Base-by-base conservation (phyloP, 2,113 vertebrate species). In the Sorex araneus region DNA sequence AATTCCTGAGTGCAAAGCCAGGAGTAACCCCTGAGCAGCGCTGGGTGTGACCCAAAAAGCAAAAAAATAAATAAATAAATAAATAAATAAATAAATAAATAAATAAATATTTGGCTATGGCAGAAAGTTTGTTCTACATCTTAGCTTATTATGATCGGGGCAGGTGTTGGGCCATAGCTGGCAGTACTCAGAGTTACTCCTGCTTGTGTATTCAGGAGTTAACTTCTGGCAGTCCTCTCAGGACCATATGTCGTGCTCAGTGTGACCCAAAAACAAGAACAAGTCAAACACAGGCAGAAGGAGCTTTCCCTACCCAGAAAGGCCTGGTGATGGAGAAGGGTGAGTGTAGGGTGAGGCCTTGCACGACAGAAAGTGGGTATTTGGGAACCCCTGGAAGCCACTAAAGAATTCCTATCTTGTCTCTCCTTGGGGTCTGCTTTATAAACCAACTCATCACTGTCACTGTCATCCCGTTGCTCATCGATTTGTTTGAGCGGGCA, bases 51-150 rank as follows among this genome's bases (percentile, higher is more conserved):
- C n/a, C n/a, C n/a, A n/a, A n/a, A n/a, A n/a, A n/a, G n/a, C n/a
- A n/a, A n/a, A n/a, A n/a, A n/a, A n/a, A n/a, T n/a, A n/a, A n/a
- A n/a, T n/a, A n/a, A n/a, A n/a, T n/a, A n/a, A n/a, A n/a, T n/a
- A n/a, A n/a, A n/a, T n/a, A n/a, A n/a, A n/a, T n/a, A n/a, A n/a
- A n/a, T n/a, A n/a, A n/a, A n/a, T n/a, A n/a, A 77, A 71, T 81
- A 87, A 43, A 78, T n/a, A 84, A 80, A 45, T 85, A 84, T 80
- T 94, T 94, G 69, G 34, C 43, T 83, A 0, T 86, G 36, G 27
- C 64, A 89, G 73, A 92, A 92, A 91, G 83, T 69, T 73, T 23
- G 45, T 74, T 77, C 66, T 90, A 30, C 25, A 60, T 83, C 60
- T 85, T 93, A 75, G 45, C 21, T 60, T 60, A 3, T 60, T 21